phyloP scores from a whole-genome alignment of 2,888 invertebrate genomes.

The Agriopis aurantiaria region DNA sequence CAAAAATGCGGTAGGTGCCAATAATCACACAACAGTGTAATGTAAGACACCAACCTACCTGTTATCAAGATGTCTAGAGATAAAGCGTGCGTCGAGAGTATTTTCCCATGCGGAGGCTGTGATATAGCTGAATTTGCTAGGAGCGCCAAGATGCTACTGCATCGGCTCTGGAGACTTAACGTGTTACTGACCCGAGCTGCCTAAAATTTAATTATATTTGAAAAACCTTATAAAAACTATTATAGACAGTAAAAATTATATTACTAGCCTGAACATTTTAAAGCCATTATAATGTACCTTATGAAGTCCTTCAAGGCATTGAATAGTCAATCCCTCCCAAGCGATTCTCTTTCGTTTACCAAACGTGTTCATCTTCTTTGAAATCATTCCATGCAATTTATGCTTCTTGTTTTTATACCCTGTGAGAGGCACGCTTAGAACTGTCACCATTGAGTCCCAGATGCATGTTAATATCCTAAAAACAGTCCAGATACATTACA shows the following conservation, averaged over 20 bases:
- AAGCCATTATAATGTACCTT: conserved; percentile 80
- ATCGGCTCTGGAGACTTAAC: conserved; percentile 94
- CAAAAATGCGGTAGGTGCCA: too few species aligned
- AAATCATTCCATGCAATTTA: conserved; percentile 84
- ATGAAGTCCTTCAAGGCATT: conserved; percentile 95
- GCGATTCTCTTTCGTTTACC: conserved; percentile 78
- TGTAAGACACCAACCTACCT: conserved; percentile 65
- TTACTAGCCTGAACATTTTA: too few species aligned
- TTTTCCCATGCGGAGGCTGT: conserved; percentile 90
- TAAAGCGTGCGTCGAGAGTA: conserved; percentile 95
- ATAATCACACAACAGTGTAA: too few species aligned
- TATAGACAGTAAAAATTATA: background rate
- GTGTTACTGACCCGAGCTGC: conserved; percentile 96
- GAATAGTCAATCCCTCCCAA: conserved; percentile 92
- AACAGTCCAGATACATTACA: conserved; percentile 20
- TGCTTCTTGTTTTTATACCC: conserved; percentile 77
- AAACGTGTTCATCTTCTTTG: conserved; percentile 83
- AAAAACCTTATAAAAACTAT: too few species aligned
- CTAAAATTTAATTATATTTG: conserved; percentile 62
- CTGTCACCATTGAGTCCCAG: conserved; percentile 96
- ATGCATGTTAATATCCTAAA: conserved; percentile 93
- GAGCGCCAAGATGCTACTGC: conserved; percentile 95
- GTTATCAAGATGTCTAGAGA: conserved; percentile 96
- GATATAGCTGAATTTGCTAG: conserved; percentile 96
- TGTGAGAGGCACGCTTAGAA: conserved; percentile 92